Base-by-base conservation (phyloP, 2,113 vertebrate genomes). In the Leptocoma aspasia region DNA sequence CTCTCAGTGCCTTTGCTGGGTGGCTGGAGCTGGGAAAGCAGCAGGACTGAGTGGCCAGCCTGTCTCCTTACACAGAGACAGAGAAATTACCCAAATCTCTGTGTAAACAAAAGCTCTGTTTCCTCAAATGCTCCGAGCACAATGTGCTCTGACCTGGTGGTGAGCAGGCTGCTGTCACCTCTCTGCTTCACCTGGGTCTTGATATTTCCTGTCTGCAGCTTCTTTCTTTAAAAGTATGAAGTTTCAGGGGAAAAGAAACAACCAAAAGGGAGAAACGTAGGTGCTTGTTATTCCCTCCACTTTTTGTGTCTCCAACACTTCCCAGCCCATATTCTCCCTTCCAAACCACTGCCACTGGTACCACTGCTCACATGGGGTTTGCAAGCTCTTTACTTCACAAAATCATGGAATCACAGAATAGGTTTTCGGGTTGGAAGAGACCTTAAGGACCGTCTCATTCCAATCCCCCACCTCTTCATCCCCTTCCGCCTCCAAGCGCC, bases 21-120 rank as follows among this genome's bases (percentile, higher is more conserved):
- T 77, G 71, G 17, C 39, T 24, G 47, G 61, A 89, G 69, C 56
- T 68, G 76, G 89, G 79, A 70, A 24, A 82, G 66, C 45, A 52
- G 7, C 30, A 44, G 8, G 23, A 18, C 17, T 1, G 22, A 49
- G 53, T 3, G 0, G 50, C 23, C 1, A 0, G 59, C 53, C 59
- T 3, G 1, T 9, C n/a, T 82, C 33, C 41, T 4, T 13, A 2
- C 15, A 22, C 64, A 52, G 41, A 42, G 30, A 27, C 50, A 52
- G 39, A 93, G 82, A 85, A 86, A 73, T 57, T 54, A 42, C 82
- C 88, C 35, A 26, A 63, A 90, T 9, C 65, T 76, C 45, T 1
- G 0, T 21, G 31, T 45, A 50, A 90, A 82, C 33, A 70, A 76
- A 71, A 70, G 20, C 41, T 90, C 35, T 2, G 2, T 72, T 69